Evolutionary conservation across 1,140 invertebrate genomes (phyloP).

Genomic region (Bombus confusus): DNA sequence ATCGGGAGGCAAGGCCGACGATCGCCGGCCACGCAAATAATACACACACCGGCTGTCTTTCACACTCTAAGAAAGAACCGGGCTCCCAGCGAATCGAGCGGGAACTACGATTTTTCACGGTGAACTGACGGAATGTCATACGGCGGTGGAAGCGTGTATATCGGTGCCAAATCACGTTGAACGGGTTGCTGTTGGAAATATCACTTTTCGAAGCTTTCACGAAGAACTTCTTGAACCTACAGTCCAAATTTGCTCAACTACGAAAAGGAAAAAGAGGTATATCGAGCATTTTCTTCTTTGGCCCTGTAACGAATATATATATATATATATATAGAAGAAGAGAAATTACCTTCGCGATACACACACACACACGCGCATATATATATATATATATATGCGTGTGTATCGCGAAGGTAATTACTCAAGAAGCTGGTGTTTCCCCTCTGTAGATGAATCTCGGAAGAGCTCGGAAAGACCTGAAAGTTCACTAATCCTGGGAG

Average conservation of each 20-base stretch:
- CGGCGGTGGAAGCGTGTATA: background rate
- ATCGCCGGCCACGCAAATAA: conserved; percentile 67
- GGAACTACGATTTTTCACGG: conserved; percentile 19
- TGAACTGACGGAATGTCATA: no score
- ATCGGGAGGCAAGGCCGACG: conserved; percentile 49
- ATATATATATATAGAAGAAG: no score
- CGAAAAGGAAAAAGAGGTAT: background rate
- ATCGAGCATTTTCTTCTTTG: background rate
- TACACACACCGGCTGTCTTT: conserved; percentile 80
- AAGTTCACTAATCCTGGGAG: conserved; percentile 60
- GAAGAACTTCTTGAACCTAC: background rate
- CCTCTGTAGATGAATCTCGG: background rate
- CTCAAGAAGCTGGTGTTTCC: background rate
- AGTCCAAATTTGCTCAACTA: conserved; percentile 24
- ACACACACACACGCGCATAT: no score
- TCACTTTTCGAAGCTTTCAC: background rate
- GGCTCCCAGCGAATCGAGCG: conserved; percentile 69
- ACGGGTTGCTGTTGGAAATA: background rate
- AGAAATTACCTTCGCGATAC: no score
- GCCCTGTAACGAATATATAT: background rate
- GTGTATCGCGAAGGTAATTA: background rate
- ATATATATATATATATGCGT: no score
- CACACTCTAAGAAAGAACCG: conserved; percentile 76
- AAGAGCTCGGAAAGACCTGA: background rate
- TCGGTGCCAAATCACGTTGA: conserved; percentile 41